Base-by-base conservation (phyloP, 2,888 invertebrate species). In the Drosophila robusta region DNA sequence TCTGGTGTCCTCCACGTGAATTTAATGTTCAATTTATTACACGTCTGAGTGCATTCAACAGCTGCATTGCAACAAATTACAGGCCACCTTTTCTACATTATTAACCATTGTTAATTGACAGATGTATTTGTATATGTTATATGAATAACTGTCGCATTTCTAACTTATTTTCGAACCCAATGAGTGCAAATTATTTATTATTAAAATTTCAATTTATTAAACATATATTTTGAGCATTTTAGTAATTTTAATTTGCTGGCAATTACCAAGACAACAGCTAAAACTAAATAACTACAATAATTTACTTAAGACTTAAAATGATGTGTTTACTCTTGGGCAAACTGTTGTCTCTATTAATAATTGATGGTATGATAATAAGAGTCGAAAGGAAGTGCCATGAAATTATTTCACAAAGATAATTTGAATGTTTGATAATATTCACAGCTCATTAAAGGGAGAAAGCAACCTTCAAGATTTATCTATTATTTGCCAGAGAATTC, bases 81-180 rank as follows among this genome's bases (percentile, higher is more conserved):
- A 60, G 24, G 22, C 72, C 26, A 47, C 6, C 9, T 45, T 34
- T 32, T 41, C 42, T 74, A 58, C 69, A 88, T 88, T 88, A 81
- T 89, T 87, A 89, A 86, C 84, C 50, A 64, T 44, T 71, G 52
- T 58, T 89, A 80, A 83, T 87, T 80, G 74, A 64, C 61, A 73
- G 54, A 63, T 34, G 12, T 0, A 34, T 34, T 12, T 1, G 12
- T 34, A 12, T 34, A 12, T 34, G 34, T 12, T 4, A 18, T 9
- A 5, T 70, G 55, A 51, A 38, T 47, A 60, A 56, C 18, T 50
- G 46, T 11, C 34, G 18, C 18, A 50, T 38, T 60, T 55, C 44
- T n/a, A 22, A 14, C 1, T 42, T 4, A 38, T 45, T 26, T 70
- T 50, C 16, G n/a, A n/a, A n/a, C 36, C 14, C 3, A 51, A 29